These are phyloP conservation scores for Manduca sexta DNA, from an alignment of 1,140 invertebrate species.

Conservation along the genomic window DNA sequence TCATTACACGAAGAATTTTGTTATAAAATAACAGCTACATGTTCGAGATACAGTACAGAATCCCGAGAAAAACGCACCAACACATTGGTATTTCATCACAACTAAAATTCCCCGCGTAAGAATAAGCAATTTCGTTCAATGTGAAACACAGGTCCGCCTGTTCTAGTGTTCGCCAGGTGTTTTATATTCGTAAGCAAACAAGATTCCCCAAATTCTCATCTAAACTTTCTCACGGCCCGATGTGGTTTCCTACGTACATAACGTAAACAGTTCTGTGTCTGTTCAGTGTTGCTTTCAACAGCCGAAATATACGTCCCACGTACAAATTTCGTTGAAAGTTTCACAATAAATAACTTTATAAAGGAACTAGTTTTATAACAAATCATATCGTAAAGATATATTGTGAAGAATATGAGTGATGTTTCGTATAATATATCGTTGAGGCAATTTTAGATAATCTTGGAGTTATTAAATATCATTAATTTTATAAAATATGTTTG, in stretches of 20 bases:
- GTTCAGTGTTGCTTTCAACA: conserved; percentile 34
- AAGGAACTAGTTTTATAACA: conserved; percentile 3
- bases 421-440: too few species aligned
- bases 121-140: conserved; percentile 17
- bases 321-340: too few species aligned
- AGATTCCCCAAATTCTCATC: conserved; percentile 46
- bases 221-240: conserved; percentile 54
- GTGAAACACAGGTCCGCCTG: conserved; percentile 10
- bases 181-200: conserved; percentile 42
- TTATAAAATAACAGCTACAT: too few species aligned
- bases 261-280: conserved; percentile 37
- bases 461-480: too few species aligned
- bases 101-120: conserved; percentile 7
- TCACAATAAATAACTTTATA: too few species aligned
- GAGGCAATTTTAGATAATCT: too few species aligned
- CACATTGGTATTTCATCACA: neutral
- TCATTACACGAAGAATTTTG: too few species aligned
- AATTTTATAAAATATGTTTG: too few species aligned
- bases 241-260: conserved; percentile 13
- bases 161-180: conserved; percentile 40
- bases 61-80: too few species aligned
- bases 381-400: neutral
- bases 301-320: neutral
- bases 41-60: too few species aligned
- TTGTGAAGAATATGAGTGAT: too few species aligned